Evolutionary conservation across 1,140 invertebrate species (phyloP).

Genomic region (Diploscapter pachys): DNA sequence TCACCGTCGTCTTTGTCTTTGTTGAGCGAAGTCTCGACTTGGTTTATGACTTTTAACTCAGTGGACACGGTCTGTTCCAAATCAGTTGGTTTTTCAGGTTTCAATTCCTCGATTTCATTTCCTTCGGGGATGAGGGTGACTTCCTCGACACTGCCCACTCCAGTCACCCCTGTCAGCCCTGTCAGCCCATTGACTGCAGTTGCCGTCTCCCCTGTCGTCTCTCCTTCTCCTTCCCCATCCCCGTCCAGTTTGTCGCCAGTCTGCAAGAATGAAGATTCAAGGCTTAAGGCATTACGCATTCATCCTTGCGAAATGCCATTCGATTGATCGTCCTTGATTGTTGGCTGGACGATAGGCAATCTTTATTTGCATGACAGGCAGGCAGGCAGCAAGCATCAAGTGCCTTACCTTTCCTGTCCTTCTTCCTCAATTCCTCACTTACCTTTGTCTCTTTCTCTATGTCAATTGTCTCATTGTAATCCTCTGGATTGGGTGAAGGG

Average conservation of each 20-base stretch:
- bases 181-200: too few species aligned
- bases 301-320: not conserved
- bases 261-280: too few species aligned
- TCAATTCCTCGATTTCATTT: too few species aligned
- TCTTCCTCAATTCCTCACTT: not conserved
- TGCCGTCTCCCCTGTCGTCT: too few species aligned
- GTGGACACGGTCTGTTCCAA: too few species aligned
- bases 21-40: too few species aligned
- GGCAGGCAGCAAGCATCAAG: not conserved
- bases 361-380: not conserved
- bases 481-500: conserved; percentile 30
- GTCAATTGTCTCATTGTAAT: conserved; percentile 32
- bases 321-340: conserved; percentile 16
- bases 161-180: too few species aligned
- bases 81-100: too few species aligned
- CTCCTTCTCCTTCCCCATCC: not conserved
- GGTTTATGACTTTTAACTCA: too few species aligned
- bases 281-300: too few species aligned
- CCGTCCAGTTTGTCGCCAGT: conserved; percentile 11
- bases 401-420: not conserved
- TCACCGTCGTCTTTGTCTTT: conserved; percentile 19
- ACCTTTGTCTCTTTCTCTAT: conserved; percentile 1
- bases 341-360: not conserved
- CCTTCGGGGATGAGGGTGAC: too few species aligned
- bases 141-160: too few species aligned